Base-by-base conservation (phyloP, 2,888 invertebrate genomes). In the Phlogophora meticulosa region DNA sequence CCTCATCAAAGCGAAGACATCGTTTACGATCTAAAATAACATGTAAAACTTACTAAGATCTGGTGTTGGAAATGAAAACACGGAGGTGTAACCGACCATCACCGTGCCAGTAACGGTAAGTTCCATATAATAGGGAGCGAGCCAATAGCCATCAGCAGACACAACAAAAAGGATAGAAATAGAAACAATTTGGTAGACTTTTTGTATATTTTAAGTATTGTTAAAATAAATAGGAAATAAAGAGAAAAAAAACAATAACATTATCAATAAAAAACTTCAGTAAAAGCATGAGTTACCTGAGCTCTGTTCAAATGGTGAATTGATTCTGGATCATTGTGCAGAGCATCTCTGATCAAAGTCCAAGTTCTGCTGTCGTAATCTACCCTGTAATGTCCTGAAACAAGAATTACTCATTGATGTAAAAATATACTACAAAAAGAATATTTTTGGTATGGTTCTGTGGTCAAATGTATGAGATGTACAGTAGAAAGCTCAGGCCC, bases 241-340 rank as follows among this genome's bases (percentile, higher is more conserved):
- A n/a, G n/a, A n/a, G n/a, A n/a, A 34, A 51, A 1, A 34, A 46
- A 7, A 7, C 0, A 57, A n/a, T 10, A 7, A 5, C 15, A 0
- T n/a, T 5, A 5, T 5, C n/a, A n/a, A n/a, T n/a, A n/a, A n/a
- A n/a, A n/a, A n/a, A n/a, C n/a, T n/a, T n/a, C n/a, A n/a, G n/a
- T n/a, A 11, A 28, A 1, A 40, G 15, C n/a, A 4, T 28, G 17
- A n/a, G 85, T 86, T 65, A 97, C 95, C 90, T 98, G 98, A 5
- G 98, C 98, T 83, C 98, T 96, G 86, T 98, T 98, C 2, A 97
- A 86, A 40, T 96, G 94, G 77, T 97, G 96, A 62, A 98, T 97
- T 0, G 86, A 78, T n/a, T 90, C 82, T 42, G 87, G 89, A 9
- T 90, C 88, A 42, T 90, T 85, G 1, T 88, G 40, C 17, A 95